phyloP scores from a whole-genome alignment of 2,888 invertebrate species.

The Ganaspis brasiliensis region DNA sequence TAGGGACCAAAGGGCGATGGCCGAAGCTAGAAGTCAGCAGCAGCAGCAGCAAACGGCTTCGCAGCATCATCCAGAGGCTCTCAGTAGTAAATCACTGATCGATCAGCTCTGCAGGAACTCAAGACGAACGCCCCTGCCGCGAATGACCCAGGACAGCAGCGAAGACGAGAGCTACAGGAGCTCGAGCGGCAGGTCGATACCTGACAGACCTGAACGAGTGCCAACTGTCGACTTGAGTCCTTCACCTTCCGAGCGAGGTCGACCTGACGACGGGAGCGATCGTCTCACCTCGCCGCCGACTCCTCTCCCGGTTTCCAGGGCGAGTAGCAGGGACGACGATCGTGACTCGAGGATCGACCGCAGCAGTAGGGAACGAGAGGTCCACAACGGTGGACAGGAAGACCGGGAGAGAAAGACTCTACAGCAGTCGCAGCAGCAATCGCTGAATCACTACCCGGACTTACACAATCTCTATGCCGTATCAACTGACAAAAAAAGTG shows the following conservation, averaged over 20 bases:
- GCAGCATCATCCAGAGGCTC: constrained; percentile 81
- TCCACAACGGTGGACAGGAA: constrained; percentile 73
- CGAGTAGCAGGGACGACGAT: constrained; percentile 74
- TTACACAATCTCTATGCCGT: constrained; percentile 79
- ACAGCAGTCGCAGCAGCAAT: constrained; percentile 63
- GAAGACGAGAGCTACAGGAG: constrained; percentile 81
- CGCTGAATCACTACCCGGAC: constrained; percentile 78
- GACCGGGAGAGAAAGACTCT: constrained; percentile 67
- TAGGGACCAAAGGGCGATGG: constrained; percentile 73
- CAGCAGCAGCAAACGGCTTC: constrained; percentile 83
- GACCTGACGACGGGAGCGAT: constrained; percentile 76
- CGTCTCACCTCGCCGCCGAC: constrained; percentile 76
- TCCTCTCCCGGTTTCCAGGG: constrained; percentile 73
- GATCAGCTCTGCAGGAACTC: constrained; percentile 87
- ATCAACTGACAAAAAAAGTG: constrained; percentile 81
- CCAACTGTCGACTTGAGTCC: constrained; percentile 79
- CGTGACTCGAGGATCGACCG: constrained; percentile 74
- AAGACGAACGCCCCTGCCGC: constrained; percentile 82
- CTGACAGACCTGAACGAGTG: constrained; percentile 76
- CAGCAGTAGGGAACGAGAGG: constrained; percentile 75
- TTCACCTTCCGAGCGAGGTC: constrained; percentile 75
- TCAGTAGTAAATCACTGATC: constrained; percentile 85
- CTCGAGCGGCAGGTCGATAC: constrained; percentile 65
- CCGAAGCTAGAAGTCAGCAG: constrained; percentile 80
- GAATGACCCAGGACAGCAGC: constrained; percentile 79